A percentile compares a stretch with the other conserved stretches of the same genome.
Conservation (phyloP, 2,797 vertebrate genomes). For the Lateolabrax maculatus region DNA sequence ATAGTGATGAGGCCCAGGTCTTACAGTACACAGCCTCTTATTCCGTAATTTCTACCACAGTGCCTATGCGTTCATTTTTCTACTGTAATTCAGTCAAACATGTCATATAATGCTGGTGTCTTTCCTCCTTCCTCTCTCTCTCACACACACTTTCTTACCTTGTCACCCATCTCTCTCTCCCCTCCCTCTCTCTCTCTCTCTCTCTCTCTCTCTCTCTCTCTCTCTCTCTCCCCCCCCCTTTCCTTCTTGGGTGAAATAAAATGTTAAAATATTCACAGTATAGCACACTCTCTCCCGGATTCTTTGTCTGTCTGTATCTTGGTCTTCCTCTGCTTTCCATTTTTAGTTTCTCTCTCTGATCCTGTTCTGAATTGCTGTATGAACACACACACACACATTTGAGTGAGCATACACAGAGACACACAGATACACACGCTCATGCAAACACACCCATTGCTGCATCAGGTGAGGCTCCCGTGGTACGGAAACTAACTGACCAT, state of each 20-base stretch:
- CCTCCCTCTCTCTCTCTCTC: background rate
- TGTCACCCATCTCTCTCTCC: background rate
- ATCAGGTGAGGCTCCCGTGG: constrained; percentile 51
- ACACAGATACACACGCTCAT: background rate
- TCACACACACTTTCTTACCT: constrained; percentile 37
- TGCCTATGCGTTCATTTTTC: constrained; percentile 34
- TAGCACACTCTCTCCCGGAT: constrained; percentile 39
- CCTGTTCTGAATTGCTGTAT: constrained; percentile 30
- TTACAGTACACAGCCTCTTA: constrained; percentile 78
- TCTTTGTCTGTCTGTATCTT: constrained; percentile 30
- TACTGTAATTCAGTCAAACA: constrained; percentile 47
- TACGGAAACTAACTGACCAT: constrained; percentile 37
- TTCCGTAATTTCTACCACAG: constrained; percentile 36
- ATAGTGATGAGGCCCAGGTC: constrained; percentile 71
- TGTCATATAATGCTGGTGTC: constrained; percentile 53
- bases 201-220: background rate
- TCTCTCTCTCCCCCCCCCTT: background rate
- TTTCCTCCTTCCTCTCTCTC: constrained; percentile 11
- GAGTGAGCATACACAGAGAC: constrained; percentile 4
- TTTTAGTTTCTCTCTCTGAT: constrained; percentile 37
- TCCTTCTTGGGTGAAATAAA: constrained; percentile 56
- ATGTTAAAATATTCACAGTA: constrained; percentile 68
- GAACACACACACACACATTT: constrained; percentile 8
- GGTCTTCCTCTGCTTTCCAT: constrained; percentile 44
- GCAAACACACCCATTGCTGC: constrained; percentile 47